Evolutionary conservation across 2,797 vertebrate species (phyloP).

Genomic region (Pampus argenteus): DNA sequence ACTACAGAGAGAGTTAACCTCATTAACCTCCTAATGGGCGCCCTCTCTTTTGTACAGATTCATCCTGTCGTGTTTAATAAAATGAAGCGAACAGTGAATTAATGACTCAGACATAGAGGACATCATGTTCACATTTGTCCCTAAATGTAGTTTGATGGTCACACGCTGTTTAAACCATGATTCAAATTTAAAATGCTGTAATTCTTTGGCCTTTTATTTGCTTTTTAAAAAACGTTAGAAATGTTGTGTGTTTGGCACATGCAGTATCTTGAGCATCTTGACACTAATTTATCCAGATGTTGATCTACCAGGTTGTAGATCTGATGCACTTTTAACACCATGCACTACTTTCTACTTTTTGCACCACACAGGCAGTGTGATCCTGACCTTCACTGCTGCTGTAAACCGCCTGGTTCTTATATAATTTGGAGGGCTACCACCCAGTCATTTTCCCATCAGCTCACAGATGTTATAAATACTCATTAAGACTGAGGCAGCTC

Average conservation of each 20-base stretch:
- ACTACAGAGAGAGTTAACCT: conserved; percentile 11
- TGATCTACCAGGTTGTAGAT: background rate
- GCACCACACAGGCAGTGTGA: background rate
- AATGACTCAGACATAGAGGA: background rate
- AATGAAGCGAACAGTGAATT: background rate
- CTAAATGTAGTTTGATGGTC: background rate
- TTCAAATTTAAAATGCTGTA: background rate
- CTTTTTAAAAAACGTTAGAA: background rate
- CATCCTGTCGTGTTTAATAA: background rate
- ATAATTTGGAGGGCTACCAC: conserved; percentile 21
- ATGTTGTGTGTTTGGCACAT: too few relatives aligned
- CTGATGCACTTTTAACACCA: background rate
- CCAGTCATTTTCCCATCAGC: conserved; percentile 29
- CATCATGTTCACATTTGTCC: background rate
- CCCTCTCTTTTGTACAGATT: background rate
- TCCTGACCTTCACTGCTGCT: background rate
- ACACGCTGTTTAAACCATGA: background rate
- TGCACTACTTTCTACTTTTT: background rate
- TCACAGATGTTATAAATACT: conserved; percentile 43
- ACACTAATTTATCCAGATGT: background rate
- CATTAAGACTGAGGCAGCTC: conserved; percentile 21
- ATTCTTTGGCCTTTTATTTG: background rate
- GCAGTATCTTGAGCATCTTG: too few relatives aligned
- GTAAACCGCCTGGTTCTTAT: background rate
- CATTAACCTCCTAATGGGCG: conserved; percentile 29